phyloP scores from a whole-genome alignment of 2,113 vertebrate genomes.

The Globicephala melas region DNA sequence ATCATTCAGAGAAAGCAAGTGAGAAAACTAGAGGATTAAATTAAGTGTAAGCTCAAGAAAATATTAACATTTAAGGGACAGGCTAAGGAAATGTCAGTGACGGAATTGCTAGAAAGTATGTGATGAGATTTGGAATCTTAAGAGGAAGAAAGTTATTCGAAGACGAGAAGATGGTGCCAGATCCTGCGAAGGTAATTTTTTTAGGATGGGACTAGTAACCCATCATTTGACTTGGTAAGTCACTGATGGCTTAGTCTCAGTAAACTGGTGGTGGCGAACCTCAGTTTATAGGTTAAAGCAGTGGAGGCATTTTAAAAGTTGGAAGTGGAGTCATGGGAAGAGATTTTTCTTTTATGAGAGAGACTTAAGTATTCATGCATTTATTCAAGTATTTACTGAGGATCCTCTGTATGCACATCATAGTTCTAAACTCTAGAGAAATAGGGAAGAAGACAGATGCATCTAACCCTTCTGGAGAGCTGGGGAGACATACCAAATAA shows the following conservation, averaged over 20 bases:
- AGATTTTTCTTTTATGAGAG: neutral
- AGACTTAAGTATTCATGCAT: neutral
- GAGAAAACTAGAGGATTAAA: neutral
- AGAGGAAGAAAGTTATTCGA: neutral
- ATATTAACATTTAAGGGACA: constrained; percentile 11
- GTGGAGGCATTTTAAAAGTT: constrained; percentile 1
- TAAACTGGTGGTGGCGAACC: neutral
- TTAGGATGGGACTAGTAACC: neutral
- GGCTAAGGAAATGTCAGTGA: neutral
- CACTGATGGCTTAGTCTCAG: neutral
- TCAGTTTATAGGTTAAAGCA: neutral
- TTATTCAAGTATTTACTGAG: neutral
- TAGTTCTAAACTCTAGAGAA: neutral
- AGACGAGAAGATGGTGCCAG: neutral
- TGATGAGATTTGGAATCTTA: neutral
- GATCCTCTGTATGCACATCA: neutral
- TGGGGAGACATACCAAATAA: neutral
- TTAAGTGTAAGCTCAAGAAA: constrained; percentile 27
- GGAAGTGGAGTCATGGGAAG: neutral
- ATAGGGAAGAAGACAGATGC: neutral
- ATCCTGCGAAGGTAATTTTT: neutral
- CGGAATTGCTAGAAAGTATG: neutral
- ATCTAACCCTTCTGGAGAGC: neutral
- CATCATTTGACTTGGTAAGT: constrained; percentile 9
- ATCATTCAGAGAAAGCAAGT: neutral